Evolutionary conservation across 2,888 invertebrate species (phyloP).

Genomic region (Disparrhopalites patrizii): DNA sequence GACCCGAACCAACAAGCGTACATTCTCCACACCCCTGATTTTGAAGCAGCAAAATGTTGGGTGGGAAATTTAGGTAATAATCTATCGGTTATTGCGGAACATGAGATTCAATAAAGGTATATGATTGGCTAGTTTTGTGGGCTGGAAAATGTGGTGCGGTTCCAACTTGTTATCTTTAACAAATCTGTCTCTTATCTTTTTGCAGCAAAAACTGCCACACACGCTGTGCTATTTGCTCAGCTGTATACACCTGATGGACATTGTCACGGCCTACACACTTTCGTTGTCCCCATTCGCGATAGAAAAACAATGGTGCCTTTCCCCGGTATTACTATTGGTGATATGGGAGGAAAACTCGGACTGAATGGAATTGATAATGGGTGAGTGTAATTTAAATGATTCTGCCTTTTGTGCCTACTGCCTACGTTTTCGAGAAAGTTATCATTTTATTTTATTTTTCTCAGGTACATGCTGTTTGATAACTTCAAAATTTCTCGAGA

Average conservation of each 20-base stretch:
- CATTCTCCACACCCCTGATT: slow-evolving; percentile 68
- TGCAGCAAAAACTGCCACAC: slow-evolving; percentile 67
- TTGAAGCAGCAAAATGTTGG: slow-evolving; percentile 82
- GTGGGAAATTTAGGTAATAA: slow-evolving; percentile 75
- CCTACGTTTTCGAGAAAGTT: too few species aligned
- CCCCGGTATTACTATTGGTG: slow-evolving; percentile 82
- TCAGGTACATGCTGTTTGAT: slow-evolving; percentile 66
- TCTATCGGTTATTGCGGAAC: background rate
- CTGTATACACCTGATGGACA: slow-evolving; percentile 72
- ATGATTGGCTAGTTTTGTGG: too few species aligned
- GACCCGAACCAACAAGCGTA: slow-evolving; percentile 67
- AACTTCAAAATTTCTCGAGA: slow-evolving; percentile 81
- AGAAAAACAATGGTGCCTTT: slow-evolving; percentile 70
- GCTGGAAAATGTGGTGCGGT: too few species aligned
- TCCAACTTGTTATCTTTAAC: too few species aligned
- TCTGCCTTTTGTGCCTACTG: too few species aligned
- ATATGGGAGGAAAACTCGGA: slow-evolving; percentile 89
- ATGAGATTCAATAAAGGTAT: too few species aligned
- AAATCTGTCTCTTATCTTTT: background rate
- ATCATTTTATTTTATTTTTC: background rate
- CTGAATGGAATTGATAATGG: slow-evolving; percentile 91
- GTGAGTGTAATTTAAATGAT: slow-evolving; percentile 56
- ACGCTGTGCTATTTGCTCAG: slow-evolving; percentile 85
- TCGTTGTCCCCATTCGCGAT: slow-evolving; percentile 79
- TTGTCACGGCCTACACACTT: slow-evolving; percentile 82